Evolutionary conservation across 2,888 invertebrate species (phyloP), one percentile per base, ranked within the genome.

Genomic region (Phaonia tiefii): DNA sequence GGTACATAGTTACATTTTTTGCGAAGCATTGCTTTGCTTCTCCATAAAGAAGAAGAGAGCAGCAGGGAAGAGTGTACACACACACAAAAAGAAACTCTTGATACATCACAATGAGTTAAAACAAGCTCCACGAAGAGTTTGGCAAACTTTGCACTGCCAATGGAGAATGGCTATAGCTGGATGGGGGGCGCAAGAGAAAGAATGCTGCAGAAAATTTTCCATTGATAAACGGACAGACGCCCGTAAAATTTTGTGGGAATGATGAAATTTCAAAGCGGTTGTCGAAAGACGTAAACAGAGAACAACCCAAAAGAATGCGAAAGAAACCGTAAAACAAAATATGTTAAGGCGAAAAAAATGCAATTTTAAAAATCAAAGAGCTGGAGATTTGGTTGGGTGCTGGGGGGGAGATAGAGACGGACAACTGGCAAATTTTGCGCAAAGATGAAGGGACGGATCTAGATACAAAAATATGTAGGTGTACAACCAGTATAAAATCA

Each of bases 161-260:
- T 8, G 31, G 4, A 31, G 4, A 31, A 69, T 46, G 44, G 46
- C 42, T 2, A 20, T 10, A 31, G 22, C 20, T 22, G 66, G 22
- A 69, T n/a, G 51, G 42, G 63, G 37, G 4, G 25, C 26, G 63
- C 42, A 63, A 65, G 42, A 20, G 70, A 58, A 22, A 70, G 54
- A 78, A 77, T 75, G 75, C 83, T 85, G 85, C 86, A 85, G 86
- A 86, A 86, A 86, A 86, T 86, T 86, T 86, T 86, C 86, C 86
- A 86, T 86, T 86, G 86, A 86, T 86, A 84, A 85, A 4, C 22
- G 37, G 20, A 37, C 37, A 37, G 10, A 5, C 60, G 39, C 20
- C 15, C 17, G 15, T 42, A 60, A 13, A 79, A 76, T 82, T 84
- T 84, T 69, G 58, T 81, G 76, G 37, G 72, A 70, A 80, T 84